phyloP scores from a whole-genome alignment of 2,797 vertebrate genomes.

The Muraenolepis orangiensis region DNA sequence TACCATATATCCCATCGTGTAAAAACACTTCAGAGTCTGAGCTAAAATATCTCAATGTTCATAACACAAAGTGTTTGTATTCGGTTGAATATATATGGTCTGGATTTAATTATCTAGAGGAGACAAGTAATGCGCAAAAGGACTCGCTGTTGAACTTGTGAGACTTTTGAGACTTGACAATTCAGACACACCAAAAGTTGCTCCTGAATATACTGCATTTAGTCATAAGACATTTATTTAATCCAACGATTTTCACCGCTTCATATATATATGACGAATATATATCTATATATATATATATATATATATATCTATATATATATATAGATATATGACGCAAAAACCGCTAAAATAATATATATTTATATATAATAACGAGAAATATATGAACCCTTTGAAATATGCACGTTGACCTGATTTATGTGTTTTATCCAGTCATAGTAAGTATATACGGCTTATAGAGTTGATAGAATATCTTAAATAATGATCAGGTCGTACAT shows the following conservation, averaged over 20 bases:
- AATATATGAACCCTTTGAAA: not conserved
- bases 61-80: slow-evolving; percentile 60
- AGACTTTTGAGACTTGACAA: not conserved
- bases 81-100: slow-evolving; percentile 46
- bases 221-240: too few relatives aligned
- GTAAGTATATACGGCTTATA: too few relatives aligned
- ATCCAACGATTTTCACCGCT: too few relatives aligned
- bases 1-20: slow-evolving; percentile 60
- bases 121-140: not conserved
- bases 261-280: too few relatives aligned
- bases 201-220: not conserved
- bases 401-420: not conserved
- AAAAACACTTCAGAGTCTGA: slow-evolving; percentile 65
- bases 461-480: not conserved
- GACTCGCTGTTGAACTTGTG: not conserved
- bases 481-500: not conserved
- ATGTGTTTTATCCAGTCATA: not conserved
- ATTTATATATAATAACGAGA: too few relatives aligned
- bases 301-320: too few relatives aligned
- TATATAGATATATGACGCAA: too few relatives aligned
- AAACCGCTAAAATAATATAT: too few relatives aligned
- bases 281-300: too few relatives aligned
- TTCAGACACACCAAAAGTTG: slow-evolving; percentile 12
- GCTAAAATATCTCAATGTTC: slow-evolving; percentile 59
- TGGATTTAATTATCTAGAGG: slow-evolving; percentile 21